phyloP scores from a whole-genome alignment of 2,888 invertebrate species.

The Drosophila kokeensis region DNA sequence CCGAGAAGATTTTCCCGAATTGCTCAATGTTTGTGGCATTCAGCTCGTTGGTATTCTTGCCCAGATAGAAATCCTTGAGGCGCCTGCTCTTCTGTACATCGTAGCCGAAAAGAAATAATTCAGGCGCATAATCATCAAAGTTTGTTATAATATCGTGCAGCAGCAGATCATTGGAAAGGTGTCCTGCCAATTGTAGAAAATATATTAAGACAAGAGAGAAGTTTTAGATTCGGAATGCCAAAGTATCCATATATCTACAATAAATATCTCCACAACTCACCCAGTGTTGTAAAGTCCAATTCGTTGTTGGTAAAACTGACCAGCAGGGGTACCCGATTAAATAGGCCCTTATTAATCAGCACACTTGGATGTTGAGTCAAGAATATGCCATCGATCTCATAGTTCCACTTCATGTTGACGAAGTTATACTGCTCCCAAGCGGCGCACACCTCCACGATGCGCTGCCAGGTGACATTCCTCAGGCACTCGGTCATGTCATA shows the following conservation, averaged over 20 bases:
- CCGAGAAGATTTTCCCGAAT: conserved; percentile 86
- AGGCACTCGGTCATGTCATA: conserved; percentile 87
- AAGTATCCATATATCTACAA: too few species aligned
- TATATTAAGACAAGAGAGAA: neutral
- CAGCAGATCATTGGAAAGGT: conserved; percentile 58
- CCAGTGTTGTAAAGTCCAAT: conserved; percentile 81
- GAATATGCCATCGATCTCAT: conserved; percentile 88
- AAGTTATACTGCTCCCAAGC: conserved; percentile 73
- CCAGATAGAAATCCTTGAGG: conserved; percentile 63
- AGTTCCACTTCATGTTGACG: conserved; percentile 81
- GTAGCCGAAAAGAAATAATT: conserved; percentile 82
- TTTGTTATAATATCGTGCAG: conserved; percentile 71
- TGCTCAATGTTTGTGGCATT: conserved; percentile 43
- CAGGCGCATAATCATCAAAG: conserved; percentile 78
- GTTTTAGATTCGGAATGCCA: neutral
- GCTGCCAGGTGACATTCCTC: conserved; percentile 65
- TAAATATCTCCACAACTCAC: conserved; percentile 50
- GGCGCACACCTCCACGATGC: conserved; percentile 62
- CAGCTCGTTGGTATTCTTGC: neutral
- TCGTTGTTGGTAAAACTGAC: conserved; percentile 88
- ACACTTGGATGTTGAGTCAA: conserved; percentile 86
- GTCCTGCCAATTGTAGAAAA: conserved; percentile 8
- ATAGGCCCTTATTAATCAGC: conserved; percentile 86
- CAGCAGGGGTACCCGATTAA: conserved; percentile 87
- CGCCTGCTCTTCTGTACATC: conserved; percentile 30